Evolutionary conservation across 2,113 vertebrate genomes (phyloP), one percentile per base, ranked within the genome.

Genomic region (Phrynosoma blainvillii): DNA sequence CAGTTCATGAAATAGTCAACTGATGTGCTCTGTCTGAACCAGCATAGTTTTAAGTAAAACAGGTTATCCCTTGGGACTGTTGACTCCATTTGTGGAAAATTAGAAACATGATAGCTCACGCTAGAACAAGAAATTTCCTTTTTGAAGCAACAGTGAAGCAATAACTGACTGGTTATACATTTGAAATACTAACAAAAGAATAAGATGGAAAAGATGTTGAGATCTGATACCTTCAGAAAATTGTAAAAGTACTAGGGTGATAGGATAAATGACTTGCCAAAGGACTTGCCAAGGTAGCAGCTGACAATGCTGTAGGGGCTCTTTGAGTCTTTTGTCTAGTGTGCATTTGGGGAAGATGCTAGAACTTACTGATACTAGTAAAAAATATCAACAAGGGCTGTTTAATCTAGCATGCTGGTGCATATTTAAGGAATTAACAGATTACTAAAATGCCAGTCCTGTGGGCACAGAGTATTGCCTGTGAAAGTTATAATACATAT

Each of bases 1-100:
- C 88, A n/a, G 40, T 18, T 36, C 66, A 89, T 84, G 91, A 79
- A 87, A 89, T 74, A 92, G 87, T 88, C 79, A 84, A 59, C 76
- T 89, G 85, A 10, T 73, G 89, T 73, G 84, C 90, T 79, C 74
- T 91, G 82, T 68, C 78, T 93, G 85, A 82, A 79, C 62, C 73
- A 66, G 14, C 87, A 65, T 77, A 65, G 77, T 40, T 73, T 56
- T 85, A 56, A 84, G 23, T 89, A 78, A 87, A 66, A 73, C 86
- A 88, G 85, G 14, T 81, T 87, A 89, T 52, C 75, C 91, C 84
- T 88, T 78, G 87, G 82, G 92, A 87, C 14, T 56, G 30, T 79
- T 89, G 79, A 66, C 71, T 30, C 14, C 76, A 5, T 16, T 66
- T 87, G 54, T 66, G 90, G 81, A 78, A 89, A 88, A 36, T 27